Evolutionary conservation across 2,113 vertebrate species (phyloP).

Genomic region (Sterna hirundo): DNA sequence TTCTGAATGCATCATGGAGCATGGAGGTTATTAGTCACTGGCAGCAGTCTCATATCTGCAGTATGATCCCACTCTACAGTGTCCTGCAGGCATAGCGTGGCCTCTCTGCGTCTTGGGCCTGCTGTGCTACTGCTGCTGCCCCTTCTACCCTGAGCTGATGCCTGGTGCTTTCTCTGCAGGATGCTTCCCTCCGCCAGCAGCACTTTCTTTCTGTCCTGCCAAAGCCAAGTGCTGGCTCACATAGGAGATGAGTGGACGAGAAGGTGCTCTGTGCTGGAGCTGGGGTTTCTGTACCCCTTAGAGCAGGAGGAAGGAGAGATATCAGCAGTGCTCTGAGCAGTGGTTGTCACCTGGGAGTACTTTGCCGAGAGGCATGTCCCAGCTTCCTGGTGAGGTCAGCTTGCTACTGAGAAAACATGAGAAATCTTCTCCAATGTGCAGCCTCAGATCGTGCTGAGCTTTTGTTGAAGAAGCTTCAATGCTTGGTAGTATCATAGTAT

Average conservation of each 20-base stretch:
- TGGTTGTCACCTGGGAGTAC: background rate
- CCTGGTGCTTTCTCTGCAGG: background rate
- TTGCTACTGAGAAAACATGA: background rate
- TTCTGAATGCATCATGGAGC: background rate
- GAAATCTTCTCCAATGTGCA: background rate
- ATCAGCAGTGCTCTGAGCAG: background rate
- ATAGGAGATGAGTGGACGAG: background rate
- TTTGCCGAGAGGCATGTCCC: background rate
- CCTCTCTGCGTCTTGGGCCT: background rate
- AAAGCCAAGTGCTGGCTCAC: background rate
- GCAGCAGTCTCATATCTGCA: background rate
- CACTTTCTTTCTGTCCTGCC: background rate
- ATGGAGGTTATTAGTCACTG: background rate
- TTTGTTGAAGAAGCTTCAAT: background rate
- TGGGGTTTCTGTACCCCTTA: background rate
- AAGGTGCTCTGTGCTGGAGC: background rate
- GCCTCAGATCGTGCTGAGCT: background rate
- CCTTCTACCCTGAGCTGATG: background rate
- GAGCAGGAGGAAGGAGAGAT: background rate
- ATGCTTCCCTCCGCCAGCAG: background rate
- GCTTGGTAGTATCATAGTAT: background rate
- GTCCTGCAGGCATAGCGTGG: background rate
- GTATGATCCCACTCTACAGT: background rate
- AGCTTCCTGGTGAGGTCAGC: background rate
- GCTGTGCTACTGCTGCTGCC: background rate